These are phyloP conservation scores for Teleopsis dalmanni DNA, from an alignment of 1,140 invertebrate species.

Conservation along the genomic window DNA sequence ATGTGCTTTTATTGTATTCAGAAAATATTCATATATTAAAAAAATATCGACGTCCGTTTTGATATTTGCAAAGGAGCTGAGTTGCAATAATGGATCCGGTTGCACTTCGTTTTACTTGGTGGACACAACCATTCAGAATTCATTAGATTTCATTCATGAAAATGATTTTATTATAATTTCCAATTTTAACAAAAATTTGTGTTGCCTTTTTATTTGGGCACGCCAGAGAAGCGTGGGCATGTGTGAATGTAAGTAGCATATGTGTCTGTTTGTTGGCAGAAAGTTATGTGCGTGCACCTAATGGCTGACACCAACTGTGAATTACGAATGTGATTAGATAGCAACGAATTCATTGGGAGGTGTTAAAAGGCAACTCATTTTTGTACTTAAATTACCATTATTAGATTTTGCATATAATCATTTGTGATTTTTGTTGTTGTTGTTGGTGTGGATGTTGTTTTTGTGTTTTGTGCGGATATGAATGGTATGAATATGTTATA, in stretches of 20 bases:
- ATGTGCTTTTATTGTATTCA: no score
- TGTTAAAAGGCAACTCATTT: constrained; percentile 36
- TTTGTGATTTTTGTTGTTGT: no score
- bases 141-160: constrained; percentile 44
- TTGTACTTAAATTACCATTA: constrained; percentile 37
- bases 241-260: constrained; percentile 5
- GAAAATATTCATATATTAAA: no score
- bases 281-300: constrained; percentile 18
- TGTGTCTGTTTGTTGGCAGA: background rate
- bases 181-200: no score
- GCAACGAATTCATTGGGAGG: constrained; percentile 21
- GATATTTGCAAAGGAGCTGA: background rate
- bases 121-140: constrained; percentile 32
- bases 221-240: no score
- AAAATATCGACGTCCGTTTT: no score
- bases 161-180: constrained; percentile 41
- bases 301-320: constrained; percentile 20
- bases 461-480: no score
- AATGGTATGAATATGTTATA: no score
- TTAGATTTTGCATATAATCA: constrained; percentile 17
- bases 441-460: no score
- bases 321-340: constrained; percentile 33
- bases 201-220: no score
- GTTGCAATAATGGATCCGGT: background rate
- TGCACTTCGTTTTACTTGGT: constrained; percentile 13